Percentiles rank a stretch among this genome's conserved stretches.
Evolutionary conservation across 2,113 vertebrate species (phyloP).

Genomic region (rabbit (Oryctolagus cuniculus)): mOryCun1.1 NC_091432.1:46949501-46950000

Average conservation of each 20-base stretch:
- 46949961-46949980: not conserved
- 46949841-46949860: not conserved
- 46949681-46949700: not conserved
- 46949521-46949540: not conserved
- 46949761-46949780: not conserved
- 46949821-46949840: not conserved
- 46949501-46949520: not conserved
- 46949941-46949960: not conserved
- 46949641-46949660: not conserved
- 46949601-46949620: not conserved
- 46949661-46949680: not conserved
- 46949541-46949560: not conserved
- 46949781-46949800: conserved; percentile 8
- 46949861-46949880: not conserved
- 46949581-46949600: not conserved
- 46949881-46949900: not conserved
- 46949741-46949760: not conserved
- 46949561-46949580: not conserved
- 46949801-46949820: not conserved
- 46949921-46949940: not conserved
- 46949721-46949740: not conserved
- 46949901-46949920: not conserved
- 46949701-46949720: not conserved
- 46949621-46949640: not conserved
- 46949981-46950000: not conserved